Evolutionary conservation across 2,888 invertebrate genomes (phyloP), one percentile per base, ranked within the genome.

Genomic region (Drosophila paramelanica): DNA sequence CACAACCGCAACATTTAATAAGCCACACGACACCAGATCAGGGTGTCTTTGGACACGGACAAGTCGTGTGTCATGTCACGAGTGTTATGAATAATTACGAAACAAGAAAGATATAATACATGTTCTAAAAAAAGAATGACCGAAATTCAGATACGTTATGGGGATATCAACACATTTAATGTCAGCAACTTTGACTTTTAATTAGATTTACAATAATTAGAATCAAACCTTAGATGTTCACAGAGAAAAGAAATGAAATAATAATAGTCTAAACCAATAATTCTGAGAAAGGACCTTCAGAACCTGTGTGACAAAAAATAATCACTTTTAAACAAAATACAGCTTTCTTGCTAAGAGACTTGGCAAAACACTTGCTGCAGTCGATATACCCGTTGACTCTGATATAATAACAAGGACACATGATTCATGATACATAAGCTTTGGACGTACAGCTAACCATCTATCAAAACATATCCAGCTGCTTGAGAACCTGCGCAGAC

Each of bases 391-490:
- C 43, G 4, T n/a, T n/a, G 10, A 7, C 38, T n/a, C 45, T n/a
- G n/a, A 14, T 39, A 11, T 33, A 27, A 62, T 45, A 65, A 7
- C 43, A 65, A 58, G 49, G 50, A 49, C 67, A 79, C 56, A 78
- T 81, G 79, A 81, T 81, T 79, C 77, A 81, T 81, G 77, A 77
- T 74, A 67, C 64, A 59, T 71, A 74, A 67, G 69, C 67, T 45
- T 31, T 67, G 55, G 27, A 42, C 51, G 38, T 61, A 62, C 67
- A 39, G 31, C 55, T 7, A 67, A 47, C 66, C 80, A 79, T 79
- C 68, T 72, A 79, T 79, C 79, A 79, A 75, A 77, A 71, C 67
- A 53, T 65, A 60, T 79, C 66, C 56, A 68, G 64, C 77, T 73
- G 77, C 58, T 50, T 31, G 49, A 52, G 43, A 57, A 49, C 43